Conservation (phyloP, 2,797 vertebrate genomes). For the Rhabdophis nuchalis region DNA sequence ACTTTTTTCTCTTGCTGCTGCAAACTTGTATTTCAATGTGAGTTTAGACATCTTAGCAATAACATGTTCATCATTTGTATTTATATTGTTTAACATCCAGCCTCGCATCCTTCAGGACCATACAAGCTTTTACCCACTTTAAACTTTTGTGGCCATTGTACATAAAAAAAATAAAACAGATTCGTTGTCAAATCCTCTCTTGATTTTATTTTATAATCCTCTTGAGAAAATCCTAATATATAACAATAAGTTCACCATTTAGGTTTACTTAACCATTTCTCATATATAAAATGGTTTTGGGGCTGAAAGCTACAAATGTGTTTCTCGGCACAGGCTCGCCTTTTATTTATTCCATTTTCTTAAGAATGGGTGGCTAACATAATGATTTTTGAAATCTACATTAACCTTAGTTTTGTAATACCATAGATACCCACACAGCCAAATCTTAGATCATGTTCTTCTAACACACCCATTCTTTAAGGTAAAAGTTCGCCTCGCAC, state of each 20-base stretch:
- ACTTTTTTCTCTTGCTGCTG: not conserved
- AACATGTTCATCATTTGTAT: not conserved
- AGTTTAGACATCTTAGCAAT: not conserved
- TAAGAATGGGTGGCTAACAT: not conserved
- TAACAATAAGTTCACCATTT: not conserved
- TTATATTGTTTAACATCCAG: not conserved
- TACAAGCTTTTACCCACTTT: not conserved
- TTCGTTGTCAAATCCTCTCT: not conserved
- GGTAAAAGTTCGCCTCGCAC: no score
- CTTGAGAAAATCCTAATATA: not conserved
- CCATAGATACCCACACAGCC: not conserved
- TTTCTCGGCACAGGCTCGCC: not conserved
- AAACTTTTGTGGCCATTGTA: not conserved
- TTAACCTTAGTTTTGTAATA: not conserved
- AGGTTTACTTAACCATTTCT: not conserved
- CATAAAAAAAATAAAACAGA: not conserved
- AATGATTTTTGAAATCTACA: not conserved
- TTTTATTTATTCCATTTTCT: not conserved
- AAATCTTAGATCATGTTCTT: not conserved
- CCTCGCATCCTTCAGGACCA: not conserved
- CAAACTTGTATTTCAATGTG: not conserved
- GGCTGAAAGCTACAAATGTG: not conserved
- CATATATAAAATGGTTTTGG: not conserved
- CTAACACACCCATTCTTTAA: not conserved
- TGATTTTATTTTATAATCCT: not conserved